phyloP scores from a whole-genome alignment of 1,140 invertebrate species.

The Anthonomus grandis region DNA sequence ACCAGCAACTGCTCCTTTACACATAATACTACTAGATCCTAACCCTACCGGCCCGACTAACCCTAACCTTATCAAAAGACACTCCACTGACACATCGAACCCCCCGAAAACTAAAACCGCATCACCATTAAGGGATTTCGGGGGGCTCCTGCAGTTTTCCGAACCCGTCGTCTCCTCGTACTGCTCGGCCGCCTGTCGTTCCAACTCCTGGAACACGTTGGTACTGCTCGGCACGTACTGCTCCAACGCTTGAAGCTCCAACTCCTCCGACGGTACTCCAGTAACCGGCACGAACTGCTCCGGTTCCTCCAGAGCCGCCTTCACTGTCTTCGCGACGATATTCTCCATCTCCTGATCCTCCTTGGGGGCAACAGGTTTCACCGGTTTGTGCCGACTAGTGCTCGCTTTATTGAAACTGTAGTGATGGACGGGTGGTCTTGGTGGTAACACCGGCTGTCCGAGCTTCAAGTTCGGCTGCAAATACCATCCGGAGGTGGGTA shows the following conservation, averaged over 20 bases:
- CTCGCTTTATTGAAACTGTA: background rate
- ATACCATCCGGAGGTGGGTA: constrained; percentile 6
- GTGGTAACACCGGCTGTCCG: too few relatives aligned
- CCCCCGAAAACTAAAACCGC: constrained; percentile 37
- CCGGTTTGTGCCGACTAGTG: background rate
- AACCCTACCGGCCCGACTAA: too few relatives aligned
- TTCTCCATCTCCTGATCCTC: background rate
- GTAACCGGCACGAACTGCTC: constrained; percentile 31
- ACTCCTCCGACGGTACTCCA: constrained; percentile 38
- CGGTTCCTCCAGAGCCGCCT: constrained; percentile 18
- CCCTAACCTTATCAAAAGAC: background rate
- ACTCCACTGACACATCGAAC: constrained; percentile 17
- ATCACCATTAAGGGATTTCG: constrained; percentile 26
- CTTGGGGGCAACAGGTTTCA: too few relatives aligned
- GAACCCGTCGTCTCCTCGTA: constrained; percentile 39
- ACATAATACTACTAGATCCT: too few relatives aligned
- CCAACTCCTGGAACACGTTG: constrained; percentile 42
- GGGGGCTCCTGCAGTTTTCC: constrained; percentile 44
- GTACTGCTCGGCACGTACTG: constrained; percentile 43
- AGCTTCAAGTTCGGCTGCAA: constrained; percentile 1
- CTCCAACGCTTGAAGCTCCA: constrained; percentile 44
- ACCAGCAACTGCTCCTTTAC: too few relatives aligned
- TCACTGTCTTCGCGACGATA: background rate
- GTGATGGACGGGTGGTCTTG: background rate
- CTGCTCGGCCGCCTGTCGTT: constrained; percentile 43